Base-by-base conservation (phyloP, 2,113 vertebrate genomes). In the Myiagra hebetior region DNA sequence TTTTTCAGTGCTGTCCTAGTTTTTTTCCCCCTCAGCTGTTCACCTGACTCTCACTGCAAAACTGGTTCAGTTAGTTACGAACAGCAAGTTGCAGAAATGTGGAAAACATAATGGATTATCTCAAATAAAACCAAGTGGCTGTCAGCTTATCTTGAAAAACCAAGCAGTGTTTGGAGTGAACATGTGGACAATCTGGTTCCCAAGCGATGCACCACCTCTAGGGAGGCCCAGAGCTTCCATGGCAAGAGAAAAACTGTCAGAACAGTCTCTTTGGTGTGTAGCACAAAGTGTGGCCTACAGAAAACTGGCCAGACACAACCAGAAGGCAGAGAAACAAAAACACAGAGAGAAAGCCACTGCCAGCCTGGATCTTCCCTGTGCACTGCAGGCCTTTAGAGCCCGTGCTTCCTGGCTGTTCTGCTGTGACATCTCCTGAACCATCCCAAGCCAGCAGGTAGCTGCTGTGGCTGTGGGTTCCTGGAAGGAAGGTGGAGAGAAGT, bases 381-480 rank as follows among this genome's bases (percentile, higher is more conserved):
- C 2, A 0, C 35, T 59, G 30, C 49, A 18, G 35, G 27, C 33
- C 59, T 81, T 68, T 7, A 37, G 53, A 63, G 33, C 9, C 64
- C 0, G 0, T 7, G 11, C 39, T 62, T 72, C 46, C 44, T 15
- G 20, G 14, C n/a, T 28, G 3, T 9, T 79, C 46, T 79, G 52
- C 47, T 0, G 1, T 10, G 8, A 6, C 39, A 17, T 30, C 28
- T 57, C n/a, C 24, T 53, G 44, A 41, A 13, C 67, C 27, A 10
- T 26, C 22, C 42, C 49, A 49, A 15, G 31, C 19, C 28, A 55
- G 47, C 28, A 63, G 42, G 42, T 4, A 67, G 28, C 47, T 80
- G 27, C 52, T 70, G n/a, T 62, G 57, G 39, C 63, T 16, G 7
- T 2, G 3, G 55, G 16, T 10, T 73, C 35, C 41, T 59, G 55